phyloP scores from a whole-genome alignment of 2,113 vertebrate species.

The Antechinus flavipes region DNA sequence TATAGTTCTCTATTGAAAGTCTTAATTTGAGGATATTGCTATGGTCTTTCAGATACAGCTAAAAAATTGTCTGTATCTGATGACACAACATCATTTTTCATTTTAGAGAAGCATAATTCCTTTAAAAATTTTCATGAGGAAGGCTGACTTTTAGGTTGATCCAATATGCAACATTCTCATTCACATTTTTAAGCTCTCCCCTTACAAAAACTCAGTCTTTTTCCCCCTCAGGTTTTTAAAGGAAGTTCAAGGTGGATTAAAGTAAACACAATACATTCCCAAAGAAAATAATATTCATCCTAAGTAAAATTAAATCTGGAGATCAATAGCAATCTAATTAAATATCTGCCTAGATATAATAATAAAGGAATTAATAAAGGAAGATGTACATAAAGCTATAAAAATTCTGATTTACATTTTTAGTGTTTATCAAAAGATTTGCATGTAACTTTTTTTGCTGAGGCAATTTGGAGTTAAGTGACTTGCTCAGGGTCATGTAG shows the following conservation, averaged over 20 bases:
- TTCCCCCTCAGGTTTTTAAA: neutral
- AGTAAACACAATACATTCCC: neutral
- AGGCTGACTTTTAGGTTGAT: neutral
- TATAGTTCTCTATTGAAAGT: neutral
- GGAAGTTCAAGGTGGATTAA: neutral
- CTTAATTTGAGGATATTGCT: neutral
- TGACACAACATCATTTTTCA: neutral
- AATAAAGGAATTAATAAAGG: neutral
- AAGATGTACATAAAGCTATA: neutral
- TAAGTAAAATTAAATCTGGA: neutral
- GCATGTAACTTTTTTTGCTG: neutral
- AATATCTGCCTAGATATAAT: neutral
- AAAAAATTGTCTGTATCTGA: neutral
- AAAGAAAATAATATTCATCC: neutral
- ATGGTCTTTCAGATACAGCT: neutral
- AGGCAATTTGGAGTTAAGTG: too few species aligned
- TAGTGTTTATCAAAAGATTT: neutral
- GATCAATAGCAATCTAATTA: neutral
- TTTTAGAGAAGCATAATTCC: neutral
- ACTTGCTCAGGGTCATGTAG: too few species aligned
- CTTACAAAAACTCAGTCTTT: neutral
- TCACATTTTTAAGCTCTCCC: neutral
- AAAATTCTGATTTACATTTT: neutral
- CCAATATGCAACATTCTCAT: neutral
- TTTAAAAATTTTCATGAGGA: neutral